Percentiles rank a stretch among this genome's conserved stretches.
These are phyloP conservation scores for Synergus laeviventris DNA, from an alignment of 2,888 invertebrate genomes.

Conservation along the genomic window DNA sequence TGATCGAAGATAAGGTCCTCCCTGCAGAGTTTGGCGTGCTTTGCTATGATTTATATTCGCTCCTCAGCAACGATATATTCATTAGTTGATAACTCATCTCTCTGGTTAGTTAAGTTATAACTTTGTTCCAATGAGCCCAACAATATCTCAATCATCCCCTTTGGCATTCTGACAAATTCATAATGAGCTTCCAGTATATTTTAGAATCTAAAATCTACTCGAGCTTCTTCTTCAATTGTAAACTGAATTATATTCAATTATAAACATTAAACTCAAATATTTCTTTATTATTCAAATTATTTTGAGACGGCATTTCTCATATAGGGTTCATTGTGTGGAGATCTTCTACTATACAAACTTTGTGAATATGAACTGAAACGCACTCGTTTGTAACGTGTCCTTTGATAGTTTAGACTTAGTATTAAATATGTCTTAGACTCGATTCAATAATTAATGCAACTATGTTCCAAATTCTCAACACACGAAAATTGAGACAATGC, in stretches of 20 bases:
- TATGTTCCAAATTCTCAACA: neutral
- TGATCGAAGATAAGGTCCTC: constrained; percentile 72
- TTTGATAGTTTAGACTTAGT: neutral
- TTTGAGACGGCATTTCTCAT: neutral
- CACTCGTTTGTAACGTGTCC: neutral
- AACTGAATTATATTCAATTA: neutral
- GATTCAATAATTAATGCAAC: constrained; percentile 10
- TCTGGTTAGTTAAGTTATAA: neutral
- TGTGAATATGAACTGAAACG: neutral
- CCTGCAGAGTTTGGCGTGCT: constrained; percentile 63
- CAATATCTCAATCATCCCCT: neutral
- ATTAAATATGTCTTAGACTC: neutral
- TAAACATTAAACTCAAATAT: neutral
- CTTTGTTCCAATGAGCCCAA: neutral
- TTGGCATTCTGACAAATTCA: too few relatives aligned
- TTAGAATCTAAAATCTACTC: too few relatives aligned
- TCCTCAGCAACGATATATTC: constrained; percentile 69
- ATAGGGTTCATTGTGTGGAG: neutral
- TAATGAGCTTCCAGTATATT: too few relatives aligned
- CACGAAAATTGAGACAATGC: constrained; percentile 17
- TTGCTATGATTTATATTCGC: constrained; percentile 70
- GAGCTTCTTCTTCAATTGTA: neutral
- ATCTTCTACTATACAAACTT: neutral
- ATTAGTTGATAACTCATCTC: constrained; percentile 69
- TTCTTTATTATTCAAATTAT: neutral